Evolutionary conservation across 30 jellyfish, hydroid and myxozoan species (phyloP).

Genomic region (Calvadosia cruxmelitensis): DNA sequence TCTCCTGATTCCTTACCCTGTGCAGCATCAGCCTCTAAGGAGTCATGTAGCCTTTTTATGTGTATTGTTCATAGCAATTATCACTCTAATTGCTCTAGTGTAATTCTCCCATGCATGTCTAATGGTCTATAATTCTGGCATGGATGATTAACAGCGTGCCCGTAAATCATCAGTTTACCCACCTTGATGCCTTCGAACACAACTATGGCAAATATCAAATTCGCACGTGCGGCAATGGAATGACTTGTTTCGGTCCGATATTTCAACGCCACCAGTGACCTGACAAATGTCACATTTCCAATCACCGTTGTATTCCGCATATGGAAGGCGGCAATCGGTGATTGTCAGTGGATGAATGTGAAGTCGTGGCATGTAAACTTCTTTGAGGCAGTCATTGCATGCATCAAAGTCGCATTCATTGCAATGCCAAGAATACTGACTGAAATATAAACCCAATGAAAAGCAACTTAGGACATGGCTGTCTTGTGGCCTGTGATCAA

Average conservation of each 20-base stretch:
- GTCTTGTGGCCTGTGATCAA: no score
- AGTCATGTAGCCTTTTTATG: no score
- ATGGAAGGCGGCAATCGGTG: not conserved
- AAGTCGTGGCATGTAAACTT: not conserved
- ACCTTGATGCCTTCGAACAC: constrained; percentile 40
- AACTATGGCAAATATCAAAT: constrained; percentile 40
- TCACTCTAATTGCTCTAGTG: no score
- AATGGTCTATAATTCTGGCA: no score
- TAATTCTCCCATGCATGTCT: no score
- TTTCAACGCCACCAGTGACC: constrained; percentile 26
- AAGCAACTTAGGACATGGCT: no score
- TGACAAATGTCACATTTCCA: constrained; percentile 63
- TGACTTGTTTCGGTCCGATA: constrained; percentile 28
- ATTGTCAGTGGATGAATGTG: not conserved
- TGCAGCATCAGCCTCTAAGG: no score
- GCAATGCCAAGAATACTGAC: constrained; percentile 33
- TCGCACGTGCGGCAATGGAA: constrained; percentile 45
- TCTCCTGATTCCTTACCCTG: no score
- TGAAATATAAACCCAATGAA: constrained; percentile 7
- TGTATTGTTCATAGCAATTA: no score
- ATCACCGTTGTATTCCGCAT: constrained; percentile 36
- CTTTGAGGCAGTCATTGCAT: constrained; percentile 16
- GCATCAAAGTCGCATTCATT: constrained; percentile 33
- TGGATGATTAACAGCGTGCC: no score
- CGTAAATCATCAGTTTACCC: not conserved